A percentile compares a stretch with the other conserved stretches of the same genome.
Evolutionary conservation across 2,888 invertebrate genomes (phyloP).

Genomic region (Serrognathus titanus): DNA sequence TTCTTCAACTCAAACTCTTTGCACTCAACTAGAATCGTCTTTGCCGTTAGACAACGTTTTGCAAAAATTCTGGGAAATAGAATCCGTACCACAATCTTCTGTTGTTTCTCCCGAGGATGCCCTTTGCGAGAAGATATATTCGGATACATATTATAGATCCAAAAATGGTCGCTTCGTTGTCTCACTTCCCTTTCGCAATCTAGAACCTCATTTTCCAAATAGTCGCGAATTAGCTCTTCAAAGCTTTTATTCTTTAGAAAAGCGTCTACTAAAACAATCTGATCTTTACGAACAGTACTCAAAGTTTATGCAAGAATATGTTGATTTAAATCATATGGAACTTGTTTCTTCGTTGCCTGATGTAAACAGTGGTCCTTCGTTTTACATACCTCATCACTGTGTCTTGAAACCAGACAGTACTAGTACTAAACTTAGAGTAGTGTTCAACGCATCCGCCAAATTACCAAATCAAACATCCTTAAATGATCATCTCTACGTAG

Average conservation of each 20-base stretch:
- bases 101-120: neutral
- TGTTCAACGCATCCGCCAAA: slow-evolving; percentile 5
- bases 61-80: neutral
- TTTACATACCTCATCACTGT: neutral
- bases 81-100: neutral
- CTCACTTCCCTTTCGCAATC: neutral
- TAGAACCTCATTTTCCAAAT: neutral
- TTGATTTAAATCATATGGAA: neutral
- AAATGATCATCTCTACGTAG: slow-evolving; percentile 11
- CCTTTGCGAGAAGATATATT: neutral
- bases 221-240: neutral
- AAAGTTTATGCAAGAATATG: neutral
- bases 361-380: neutral
- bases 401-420: neutral
- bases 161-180: neutral
- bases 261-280: neutral
- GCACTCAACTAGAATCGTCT: too few relatives aligned
- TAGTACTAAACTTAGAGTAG: slow-evolving; percentile 3
- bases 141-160: neutral
- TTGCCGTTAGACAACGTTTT: neutral
- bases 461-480: neutral
- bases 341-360: neutral
- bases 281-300: neutral
- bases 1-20: too few relatives aligned
- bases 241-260: neutral